Evolutionary conservation across 1,140 invertebrate genomes (phyloP).

Genomic region (Bombus vancouverensis): DNA sequence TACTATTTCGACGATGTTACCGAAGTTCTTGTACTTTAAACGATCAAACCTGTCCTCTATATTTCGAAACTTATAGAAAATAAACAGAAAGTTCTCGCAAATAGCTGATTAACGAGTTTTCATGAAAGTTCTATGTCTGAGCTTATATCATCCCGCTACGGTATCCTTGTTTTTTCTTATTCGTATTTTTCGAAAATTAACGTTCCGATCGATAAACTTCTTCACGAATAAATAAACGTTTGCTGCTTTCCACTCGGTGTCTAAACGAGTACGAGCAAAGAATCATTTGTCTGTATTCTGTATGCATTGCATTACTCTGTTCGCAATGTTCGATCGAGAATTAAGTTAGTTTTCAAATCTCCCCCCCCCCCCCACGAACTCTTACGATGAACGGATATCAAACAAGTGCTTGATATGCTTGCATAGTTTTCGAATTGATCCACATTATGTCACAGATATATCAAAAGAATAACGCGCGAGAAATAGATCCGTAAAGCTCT

Average conservation of each 20-base stretch:
- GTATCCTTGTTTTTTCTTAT: not conserved
- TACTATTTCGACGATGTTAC: not conserved
- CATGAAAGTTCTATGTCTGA: conserved; percentile 26
- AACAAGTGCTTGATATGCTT: not conserved
- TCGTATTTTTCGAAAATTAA: not conserved
- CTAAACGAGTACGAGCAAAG: not conserved
- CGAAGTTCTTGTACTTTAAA: not conserved
- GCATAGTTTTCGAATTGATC: conserved; percentile 14
- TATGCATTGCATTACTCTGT: conserved; percentile 38
- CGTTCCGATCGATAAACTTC: not conserved
- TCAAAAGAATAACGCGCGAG: not conserved
- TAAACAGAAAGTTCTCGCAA: conserved; percentile 1
- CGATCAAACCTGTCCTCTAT: not conserved
- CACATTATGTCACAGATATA: conserved; percentile 6
- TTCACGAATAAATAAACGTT: not conserved
- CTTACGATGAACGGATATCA: not conserved
- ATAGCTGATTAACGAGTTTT: conserved; percentile 5
- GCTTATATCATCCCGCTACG: not conserved
- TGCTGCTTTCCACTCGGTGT: not conserved
- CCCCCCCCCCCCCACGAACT: too few relatives aligned
- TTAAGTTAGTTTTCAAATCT: conserved; percentile 36
- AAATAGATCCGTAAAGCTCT: not conserved
- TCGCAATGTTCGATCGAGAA: conserved; percentile 17
- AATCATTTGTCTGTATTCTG: conserved; percentile 23
- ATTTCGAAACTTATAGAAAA: not conserved